Base-by-base conservation (phyloP, 2,797 vertebrate genomes). In the Spinus olivaceus region DNA sequence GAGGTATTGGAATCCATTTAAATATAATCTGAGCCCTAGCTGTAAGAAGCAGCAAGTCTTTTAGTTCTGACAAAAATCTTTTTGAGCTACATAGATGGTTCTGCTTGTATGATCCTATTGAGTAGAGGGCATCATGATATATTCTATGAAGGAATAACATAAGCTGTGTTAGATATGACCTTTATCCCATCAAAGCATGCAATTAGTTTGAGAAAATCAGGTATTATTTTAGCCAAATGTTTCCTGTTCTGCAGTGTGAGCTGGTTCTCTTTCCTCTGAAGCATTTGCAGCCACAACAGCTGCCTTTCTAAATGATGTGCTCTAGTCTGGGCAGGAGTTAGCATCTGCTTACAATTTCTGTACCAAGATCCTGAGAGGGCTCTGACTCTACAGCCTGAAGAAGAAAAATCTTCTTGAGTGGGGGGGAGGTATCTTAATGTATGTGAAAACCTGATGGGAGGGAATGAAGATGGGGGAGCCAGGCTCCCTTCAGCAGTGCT, bases 1-100 rank as follows among this genome's bases (percentile, higher is more conserved):
- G 37, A 87, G 28, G 20, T 74, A 91, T 94, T 92, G 73, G 54
- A 93, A 88, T 86, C 44, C 35, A 53, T 87, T 88, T 91, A 80
- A 90, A 53, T 61, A 53, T 13, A 64, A 84, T 28, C 82, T 81
- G 51, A 92, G 33, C 27, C 51, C 37, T 76, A 60, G 35, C 49
- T 87, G 33, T 71, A 57, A 90, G 81, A 49, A 76, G 19, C 41
- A 79, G 14, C 3, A 11, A 54, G 20, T 51, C 21, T 86, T 88
- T 88, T 67, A 20, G 65, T 90, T 81, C 17, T 82, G 71, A 74
- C 50, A 78, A 46, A 88, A 82, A 42, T 4, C 25, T 59, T 5
- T 92, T 76, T 59, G 30, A 41, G 63, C 50, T 80, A 22, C 14
- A 6, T 64, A 50, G 42, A 16, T 70, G 24, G 18, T 80, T 76